A percentile compares a stretch with the other conserved stretches of the same genome.
These are phyloP conservation scores for Gymnogyps californianus DNA, from an alignment of 2,113 vertebrate genomes.

Conservation along the genomic window DNA sequence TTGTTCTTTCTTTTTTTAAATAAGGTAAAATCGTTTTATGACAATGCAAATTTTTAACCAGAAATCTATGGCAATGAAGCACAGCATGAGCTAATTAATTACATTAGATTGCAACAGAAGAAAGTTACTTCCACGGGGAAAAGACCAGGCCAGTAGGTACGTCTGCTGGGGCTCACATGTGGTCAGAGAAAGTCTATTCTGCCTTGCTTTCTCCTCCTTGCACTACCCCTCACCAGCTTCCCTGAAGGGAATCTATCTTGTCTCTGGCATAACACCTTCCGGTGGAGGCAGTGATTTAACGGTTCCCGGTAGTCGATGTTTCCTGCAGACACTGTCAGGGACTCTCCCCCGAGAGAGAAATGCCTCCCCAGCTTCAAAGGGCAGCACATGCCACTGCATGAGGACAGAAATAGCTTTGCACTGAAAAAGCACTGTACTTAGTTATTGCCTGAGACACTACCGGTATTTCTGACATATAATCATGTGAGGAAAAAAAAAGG, in stretches of 20 bases:
- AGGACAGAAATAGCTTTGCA: background rate
- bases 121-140: background rate
- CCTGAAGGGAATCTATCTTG: background rate
- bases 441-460: background rate
- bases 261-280: background rate
- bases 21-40: background rate
- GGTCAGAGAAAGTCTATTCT: background rate
- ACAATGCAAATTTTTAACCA: background rate
- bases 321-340: accelerated
- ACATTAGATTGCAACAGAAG: background rate
- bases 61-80: background rate
- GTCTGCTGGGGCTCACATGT: background rate
- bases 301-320: accelerated
- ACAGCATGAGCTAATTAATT: background rate
- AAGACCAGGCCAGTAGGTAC: background rate
- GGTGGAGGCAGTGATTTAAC: background rate
- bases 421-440: background rate
- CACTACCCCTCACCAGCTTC: accelerated
- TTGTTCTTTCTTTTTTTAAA: background rate
- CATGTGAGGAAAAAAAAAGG: background rate
- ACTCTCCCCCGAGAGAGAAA: background rate
- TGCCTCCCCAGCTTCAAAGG: background rate
- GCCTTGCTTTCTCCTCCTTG: background rate
- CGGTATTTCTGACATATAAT: accelerated
- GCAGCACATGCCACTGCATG: accelerated